A percentile compares a stretch with the other conserved stretches of the same genome.
Evolutionary conservation across 2,113 vertebrate species (phyloP).

Genomic region (Hyaena hyaena): DNA sequence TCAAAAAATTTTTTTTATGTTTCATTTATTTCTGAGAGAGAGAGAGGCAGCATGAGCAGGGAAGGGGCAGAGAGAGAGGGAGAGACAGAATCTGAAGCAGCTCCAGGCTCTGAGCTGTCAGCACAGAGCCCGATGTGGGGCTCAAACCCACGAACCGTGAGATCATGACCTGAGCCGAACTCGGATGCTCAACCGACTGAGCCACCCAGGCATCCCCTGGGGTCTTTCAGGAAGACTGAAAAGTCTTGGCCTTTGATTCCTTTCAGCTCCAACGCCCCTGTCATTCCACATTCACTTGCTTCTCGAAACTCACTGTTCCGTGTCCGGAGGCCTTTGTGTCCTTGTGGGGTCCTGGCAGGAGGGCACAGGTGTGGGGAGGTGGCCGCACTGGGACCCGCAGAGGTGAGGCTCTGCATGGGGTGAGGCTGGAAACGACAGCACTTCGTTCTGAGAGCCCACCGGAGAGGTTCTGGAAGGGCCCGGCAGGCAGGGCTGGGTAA

Average conservation of each 20-base stretch:
- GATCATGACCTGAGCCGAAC: too few species aligned
- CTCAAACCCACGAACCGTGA: too few species aligned
- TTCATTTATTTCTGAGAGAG: too few species aligned
- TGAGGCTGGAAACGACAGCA: background rate
- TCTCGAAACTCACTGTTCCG: background rate
- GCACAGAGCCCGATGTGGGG: too few species aligned
- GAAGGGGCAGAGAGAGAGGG: too few species aligned
- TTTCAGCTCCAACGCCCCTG: background rate
- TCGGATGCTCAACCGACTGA: too few species aligned
- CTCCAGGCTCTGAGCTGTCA: too few species aligned
- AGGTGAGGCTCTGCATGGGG: background rate
- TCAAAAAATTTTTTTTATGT: too few species aligned
- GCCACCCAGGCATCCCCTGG: too few species aligned
- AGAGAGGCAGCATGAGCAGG: too few species aligned
- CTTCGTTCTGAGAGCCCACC: background rate
- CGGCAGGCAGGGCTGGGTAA: background rate
- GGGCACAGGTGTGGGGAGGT: background rate
- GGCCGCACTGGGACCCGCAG: rapidly evolving
- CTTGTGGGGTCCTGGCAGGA: background rate
- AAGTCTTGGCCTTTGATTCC: background rate
- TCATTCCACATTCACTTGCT: background rate
- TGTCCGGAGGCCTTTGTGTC: background rate
- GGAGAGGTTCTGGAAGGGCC: background rate
- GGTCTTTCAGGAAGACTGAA: background rate
- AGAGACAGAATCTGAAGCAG: too few species aligned